phyloP scores from a whole-genome alignment of 1,140 invertebrate genomes.

The Drosophila lini region DNA sequence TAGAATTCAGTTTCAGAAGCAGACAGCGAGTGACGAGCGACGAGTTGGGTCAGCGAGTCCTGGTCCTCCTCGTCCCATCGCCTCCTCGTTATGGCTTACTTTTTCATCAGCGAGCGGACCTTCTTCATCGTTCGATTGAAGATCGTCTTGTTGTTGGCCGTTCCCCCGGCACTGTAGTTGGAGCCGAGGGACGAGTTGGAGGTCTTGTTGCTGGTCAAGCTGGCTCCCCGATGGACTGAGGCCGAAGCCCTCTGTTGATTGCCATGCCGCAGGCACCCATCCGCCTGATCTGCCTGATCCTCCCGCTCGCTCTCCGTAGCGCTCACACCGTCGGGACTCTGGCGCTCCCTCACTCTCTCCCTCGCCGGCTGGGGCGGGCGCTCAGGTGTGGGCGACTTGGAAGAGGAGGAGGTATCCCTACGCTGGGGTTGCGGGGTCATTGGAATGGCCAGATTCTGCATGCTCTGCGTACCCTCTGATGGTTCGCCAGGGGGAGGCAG shows the following conservation, averaged over 20 bases:
- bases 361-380: constrained; percentile 22
- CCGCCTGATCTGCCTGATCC: constrained; percentile 64
- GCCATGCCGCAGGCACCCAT: constrained; percentile 39
- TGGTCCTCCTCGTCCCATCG: constrained; percentile 40
- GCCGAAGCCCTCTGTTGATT: constrained; percentile 73
- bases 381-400: constrained; percentile 69
- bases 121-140: constrained; percentile 90
- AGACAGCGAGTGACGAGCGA: constrained; percentile 56
- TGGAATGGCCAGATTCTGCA: constrained; percentile 82
- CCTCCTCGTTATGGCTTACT: constrained; percentile 83
- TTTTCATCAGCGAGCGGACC: constrained; percentile 88
- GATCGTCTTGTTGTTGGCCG: constrained; percentile 85
- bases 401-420: constrained; percentile 61
- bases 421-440: constrained; percentile 68
- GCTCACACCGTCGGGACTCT: constrained; percentile 81
- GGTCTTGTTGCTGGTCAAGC: constrained; percentile 71
- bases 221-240: constrained; percentile 79
- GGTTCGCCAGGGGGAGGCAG: constrained; percentile 59
- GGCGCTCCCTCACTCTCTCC: constrained; percentile 36
- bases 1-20: constrained; percentile 13
- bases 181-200: constrained; percentile 73
- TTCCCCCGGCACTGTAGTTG: constrained; percentile 64
- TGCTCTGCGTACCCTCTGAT: constrained; percentile 82
- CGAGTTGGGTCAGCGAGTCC: constrained; percentile 41
- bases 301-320: constrained; percentile 79